Base-by-base conservation (phyloP, 2,888 invertebrate genomes). In the Drosophila ezoana region DNA sequence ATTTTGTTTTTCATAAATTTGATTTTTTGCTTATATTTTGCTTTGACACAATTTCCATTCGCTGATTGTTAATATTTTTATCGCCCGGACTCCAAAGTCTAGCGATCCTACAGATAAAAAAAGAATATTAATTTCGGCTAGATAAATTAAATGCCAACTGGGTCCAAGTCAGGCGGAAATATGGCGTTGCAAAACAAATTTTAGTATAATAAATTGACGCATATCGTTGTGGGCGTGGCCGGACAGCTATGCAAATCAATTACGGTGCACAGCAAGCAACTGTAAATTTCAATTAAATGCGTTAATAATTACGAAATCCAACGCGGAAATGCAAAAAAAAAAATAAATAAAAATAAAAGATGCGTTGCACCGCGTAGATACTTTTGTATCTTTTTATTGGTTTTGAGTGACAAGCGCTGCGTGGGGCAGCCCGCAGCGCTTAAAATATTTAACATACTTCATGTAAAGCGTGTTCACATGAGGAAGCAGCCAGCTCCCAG, bases 281-380 rank as follows among this genome's bases (percentile, higher is more conserved):
- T 58, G 38, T 49, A 68, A 59, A 65, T 40, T 41, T 49, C 56
- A 76, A 68, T 61, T 41, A 68, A 79, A 52, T 53, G 63, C 65
- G 47, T 75, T 74, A 58, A 81, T 73, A 72, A 71, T 56, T 72
- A 57, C 18, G 56, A 62, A 71, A 64, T 45, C 16, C 58, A 75
- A 84, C 58, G 48, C 87, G 84, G 84, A 82, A 87, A 79, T 84
- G 66, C 41, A 45, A 54, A 57, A 57, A 51, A 40, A 18, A 32
- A 61, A 41, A 72, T n/a, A n/a, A n/a, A n/a, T n/a, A n/a, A n/a
- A 57, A 51, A 40, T 28, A 32, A 61, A 41, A 72, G 48, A 73
- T 68, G 58, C 71, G 62, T 65, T 37, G 38, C 54, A 45, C 43
- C 68, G 79, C 70, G 72, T 75, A 75, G 65, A 73, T 65, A 84